Base-by-base conservation (phyloP, 2,113 vertebrate species). In the Cettia cetti region DNA sequence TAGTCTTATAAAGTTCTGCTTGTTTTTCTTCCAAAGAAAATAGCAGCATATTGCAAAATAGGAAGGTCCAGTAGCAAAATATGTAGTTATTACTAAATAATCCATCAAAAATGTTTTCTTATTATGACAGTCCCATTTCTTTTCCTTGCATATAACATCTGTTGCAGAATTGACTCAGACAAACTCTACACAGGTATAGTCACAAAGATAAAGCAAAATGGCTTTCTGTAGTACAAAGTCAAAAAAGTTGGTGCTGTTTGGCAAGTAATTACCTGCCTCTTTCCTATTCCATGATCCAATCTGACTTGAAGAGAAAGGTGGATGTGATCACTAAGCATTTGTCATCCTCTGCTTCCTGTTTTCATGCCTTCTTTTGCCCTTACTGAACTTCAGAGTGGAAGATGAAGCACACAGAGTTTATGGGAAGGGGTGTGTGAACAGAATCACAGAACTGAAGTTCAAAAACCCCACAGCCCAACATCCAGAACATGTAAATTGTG, bases 11-110 rank as follows among this genome's bases (percentile, higher is more conserved):
- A 91, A 92, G 75, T 89, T 93, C 78, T 89, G 66, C 66, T 85
- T 65, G 16, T 26, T 87, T 84, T 89, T 92, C 81, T 92, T 94
- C 45, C 37, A 30, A 68, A 83, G 93, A 94, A 93, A 92, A 86
- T 33, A 94, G 81, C 70, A 96, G 60, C 70, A 63, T 52, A 31
- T 68, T 94, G 90, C 54, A 66, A 95, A 95, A 89, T 18, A 91
- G 42, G 72, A 83, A 96, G 56, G 86, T 77, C 54, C 33, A 85
- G 76, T 79, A 94, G 86, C 82, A 95, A 96, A 96, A 93, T 84
- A 75, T 3, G 63, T 69, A 54, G 63, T 64, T 82, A 92, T 83
- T 89, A 74, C 68, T 94, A 89, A 91, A 82, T 71, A 85, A 93
- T 83, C 79, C 30, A 71, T 82, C 79, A 92, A 83, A 94, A 77